phyloP scores from a whole-genome alignment of 2,113 vertebrate genomes.

The Edolisoma coerulescens region DNA sequence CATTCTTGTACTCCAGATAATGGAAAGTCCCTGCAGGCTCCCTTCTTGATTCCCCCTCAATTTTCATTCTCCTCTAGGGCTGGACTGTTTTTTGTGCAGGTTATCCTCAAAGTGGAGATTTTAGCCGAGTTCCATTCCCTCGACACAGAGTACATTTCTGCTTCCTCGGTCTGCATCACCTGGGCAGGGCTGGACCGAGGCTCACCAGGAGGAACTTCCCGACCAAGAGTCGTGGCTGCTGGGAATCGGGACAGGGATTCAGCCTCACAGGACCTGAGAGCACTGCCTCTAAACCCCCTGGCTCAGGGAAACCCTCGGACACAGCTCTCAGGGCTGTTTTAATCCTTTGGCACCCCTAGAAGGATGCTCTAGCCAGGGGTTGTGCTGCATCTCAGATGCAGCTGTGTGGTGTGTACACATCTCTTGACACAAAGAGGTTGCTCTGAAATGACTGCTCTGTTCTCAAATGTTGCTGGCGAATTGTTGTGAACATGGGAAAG shows the following conservation, averaged over 20 bases:
- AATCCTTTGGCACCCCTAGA: neutral
- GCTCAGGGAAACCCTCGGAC: neutral
- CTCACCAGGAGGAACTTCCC: neutral
- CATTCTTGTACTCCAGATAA: neutral
- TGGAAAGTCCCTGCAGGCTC: neutral
- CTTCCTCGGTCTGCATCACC: neutral
- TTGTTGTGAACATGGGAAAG: neutral
- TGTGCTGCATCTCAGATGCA: neutral
- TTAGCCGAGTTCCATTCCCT: neutral
- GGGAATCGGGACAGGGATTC: neutral
- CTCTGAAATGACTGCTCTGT: neutral
- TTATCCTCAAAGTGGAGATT: neutral
- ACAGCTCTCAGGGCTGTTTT: neutral
- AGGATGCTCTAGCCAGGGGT: neutral
- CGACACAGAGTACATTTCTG: accelerated
- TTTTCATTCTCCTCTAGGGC: neutral
- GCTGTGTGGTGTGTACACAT: neutral
- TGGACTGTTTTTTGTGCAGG: neutral
- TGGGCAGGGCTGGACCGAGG: neutral
- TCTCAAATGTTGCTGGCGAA: constrained; percentile 4
- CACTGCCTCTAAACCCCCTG: neutral
- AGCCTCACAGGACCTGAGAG: neutral
- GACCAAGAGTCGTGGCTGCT: neutral
- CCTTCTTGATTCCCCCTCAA: neutral
- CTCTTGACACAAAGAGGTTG: neutral